Base-by-base conservation (phyloP, 2,113 vertebrate species). In the Leiothrix lutea region DNA sequence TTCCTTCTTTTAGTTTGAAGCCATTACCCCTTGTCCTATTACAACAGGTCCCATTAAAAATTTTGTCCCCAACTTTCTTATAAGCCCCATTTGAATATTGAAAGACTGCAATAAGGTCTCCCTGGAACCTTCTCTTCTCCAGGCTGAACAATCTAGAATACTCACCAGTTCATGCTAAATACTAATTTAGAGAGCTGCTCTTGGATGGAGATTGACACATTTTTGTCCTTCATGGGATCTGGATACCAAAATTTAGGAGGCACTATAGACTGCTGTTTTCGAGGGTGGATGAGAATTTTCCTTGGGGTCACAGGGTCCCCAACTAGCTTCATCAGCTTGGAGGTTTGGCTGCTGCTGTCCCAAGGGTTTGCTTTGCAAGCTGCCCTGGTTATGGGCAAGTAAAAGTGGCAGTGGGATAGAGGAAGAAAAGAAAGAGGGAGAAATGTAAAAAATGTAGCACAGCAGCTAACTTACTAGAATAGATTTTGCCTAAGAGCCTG, bases 81-180 rank as follows among this genome's bases (percentile, higher is more conserved):
- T 12, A 69, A 69, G 25, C 26, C 4, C 8, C 0, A 0, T 56
- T 56, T 19, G 64, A 56, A 2, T 44, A 33, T 2, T 74, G 33
- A 72, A 51, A 58, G 12, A 7, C 24, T 65, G 12, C 29, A 40
- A 31, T 11, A 61, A 69, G 5, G 12, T 38, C 13, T 86, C 35
- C 7, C 54, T 44, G 28, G 19, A 62, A 20, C 11, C 23, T 44
- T 50, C 21, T 38, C 11, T 86, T 56, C 31, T 57, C 9, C 28
- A 56, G 33, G 17, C 31, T 74, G 35, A 44, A 29, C 23, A 62
- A 29, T 33, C 11, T 10, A 33, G 42, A 80, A 50, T 13, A 38
- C 0, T 1, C 42, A 78, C 3, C 28, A n/a, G 42, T 50, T 57
- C 11, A 20, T 53, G 26, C 16, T 50, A 21, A 89, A 65, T n/a